Percentiles rank a stretch among this genome's conserved stretches.
Conservation (phyloP, 2,113 vertebrate genomes). For the Zosterops lateralis region DNA sequence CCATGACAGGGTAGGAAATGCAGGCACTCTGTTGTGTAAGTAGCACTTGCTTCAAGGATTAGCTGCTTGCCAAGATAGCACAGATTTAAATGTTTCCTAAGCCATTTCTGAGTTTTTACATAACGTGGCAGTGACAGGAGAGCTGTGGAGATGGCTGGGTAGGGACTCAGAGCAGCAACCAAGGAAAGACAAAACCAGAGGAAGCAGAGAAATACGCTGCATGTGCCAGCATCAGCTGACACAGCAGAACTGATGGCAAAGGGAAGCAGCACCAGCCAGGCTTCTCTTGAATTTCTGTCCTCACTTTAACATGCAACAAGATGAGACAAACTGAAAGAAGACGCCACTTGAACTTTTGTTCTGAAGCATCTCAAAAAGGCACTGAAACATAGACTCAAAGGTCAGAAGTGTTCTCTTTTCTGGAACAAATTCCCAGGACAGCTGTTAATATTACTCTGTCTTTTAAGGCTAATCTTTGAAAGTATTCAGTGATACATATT, state of each 20-base stretch:
- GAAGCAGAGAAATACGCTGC: not conserved
- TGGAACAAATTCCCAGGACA: conserved; percentile 4
- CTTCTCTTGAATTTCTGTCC: not conserved
- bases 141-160: not conserved
- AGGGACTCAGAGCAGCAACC: not conserved
- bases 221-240: not conserved
- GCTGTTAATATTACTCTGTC: conserved; percentile 3
- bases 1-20: not conserved
- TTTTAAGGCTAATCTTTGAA: conserved; percentile 26
- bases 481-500: not conserved
- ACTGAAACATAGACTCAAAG: conserved; percentile 7
- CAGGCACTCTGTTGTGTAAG: not conserved
- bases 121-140: not conserved
- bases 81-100: conserved; percentile 22
- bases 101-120: not conserved
- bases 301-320: not conserved
- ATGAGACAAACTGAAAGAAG: conserved; percentile 23
- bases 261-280: not conserved
- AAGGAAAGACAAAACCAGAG: not conserved
- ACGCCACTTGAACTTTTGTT: conserved; percentile 14
- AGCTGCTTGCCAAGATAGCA: not conserved
- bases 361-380: not conserved
- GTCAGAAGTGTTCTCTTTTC: conserved; percentile 38
- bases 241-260: not conserved
- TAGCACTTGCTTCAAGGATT: conserved; percentile 25